phyloP scores from a whole-genome alignment of 1,140 invertebrate species.

The Heliconius eleuchia region DNA sequence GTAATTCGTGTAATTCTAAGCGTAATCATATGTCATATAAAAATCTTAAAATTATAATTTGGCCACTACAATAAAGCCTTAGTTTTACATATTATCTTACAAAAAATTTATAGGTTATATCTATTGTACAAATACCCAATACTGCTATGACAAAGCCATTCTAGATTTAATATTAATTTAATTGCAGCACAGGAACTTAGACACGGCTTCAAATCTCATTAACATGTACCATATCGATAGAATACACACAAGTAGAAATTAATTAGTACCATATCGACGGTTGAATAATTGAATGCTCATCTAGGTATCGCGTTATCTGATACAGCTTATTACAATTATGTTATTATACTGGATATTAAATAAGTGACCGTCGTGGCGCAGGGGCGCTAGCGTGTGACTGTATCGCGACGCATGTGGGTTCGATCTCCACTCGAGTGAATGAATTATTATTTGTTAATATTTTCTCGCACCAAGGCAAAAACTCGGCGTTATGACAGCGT shows the following conservation, averaged over 20 bases:
- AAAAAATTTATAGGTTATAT: not conserved
- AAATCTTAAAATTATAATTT: no score
- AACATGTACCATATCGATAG: not conserved
- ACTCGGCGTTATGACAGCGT: no score
- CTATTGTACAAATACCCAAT: not conserved
- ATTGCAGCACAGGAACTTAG: not conserved
- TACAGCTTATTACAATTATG: slow-evolving; percentile 4
- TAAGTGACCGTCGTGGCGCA: no score
- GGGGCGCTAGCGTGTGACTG: no score
- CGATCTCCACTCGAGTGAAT: no score
- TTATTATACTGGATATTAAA: not conserved
- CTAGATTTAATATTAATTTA: slow-evolving; percentile 4
- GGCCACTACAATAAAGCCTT: no score
- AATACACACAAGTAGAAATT: slow-evolving; percentile 15
- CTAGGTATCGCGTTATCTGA: slow-evolving; percentile 7
- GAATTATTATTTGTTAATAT: no score
- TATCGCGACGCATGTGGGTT: no score
- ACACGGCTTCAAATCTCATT: slow-evolving; percentile 9
- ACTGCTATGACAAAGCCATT: not conserved
- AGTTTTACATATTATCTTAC: not conserved
- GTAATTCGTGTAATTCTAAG: no score
- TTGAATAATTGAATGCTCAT: slow-evolving; percentile 17
- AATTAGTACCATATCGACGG: slow-evolving; percentile 10
- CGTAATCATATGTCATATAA: no score
- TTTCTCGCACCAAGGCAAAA: no score